Base-by-base conservation (phyloP, 2,797 vertebrate genomes). In the Gallinago nigripennis region DNA sequence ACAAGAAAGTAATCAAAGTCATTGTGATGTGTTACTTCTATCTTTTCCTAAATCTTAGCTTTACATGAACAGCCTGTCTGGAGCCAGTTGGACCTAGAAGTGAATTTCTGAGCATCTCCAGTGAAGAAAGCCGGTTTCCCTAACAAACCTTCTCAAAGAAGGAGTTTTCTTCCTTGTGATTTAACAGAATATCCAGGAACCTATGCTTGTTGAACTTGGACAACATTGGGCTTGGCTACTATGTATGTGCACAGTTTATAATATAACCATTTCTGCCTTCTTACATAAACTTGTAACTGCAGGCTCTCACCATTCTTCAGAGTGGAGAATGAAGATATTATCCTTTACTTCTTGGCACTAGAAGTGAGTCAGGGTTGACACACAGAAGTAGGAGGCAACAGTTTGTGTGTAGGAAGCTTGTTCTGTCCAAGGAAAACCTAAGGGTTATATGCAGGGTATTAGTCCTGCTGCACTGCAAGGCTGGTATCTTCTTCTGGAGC, bases 351-450 rank as follows among this genome's bases (percentile, higher is more conserved):
- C 65, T 73, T 94, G 94, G 78, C 71, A 48, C 69, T 88, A 69
- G 68, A 71, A 86, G 37, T 92, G 94, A 96, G 86, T 95, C 90
- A 94, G 88, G 81, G 60, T 95, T 96, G 96, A 91, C 88, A 92
- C 78, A 89, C 61, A 83, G 77, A 91, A 94, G 93, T 95, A 85
- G 94, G 95, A 96, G 94, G 95, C 90, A 94, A 71, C 88, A 90
- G 93, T 94, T 78, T 92, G 90, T 91, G 82, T 95, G 94, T 96
- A 89, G 93, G 93, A 97, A 92, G 88, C n/a, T 89, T 85, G 71
- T 95, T 82, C 90, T 82, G 88, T 85, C 95, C 94, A 77, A 75
- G 94, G 61, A 68, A 84, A 85, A 94, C 56, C 16, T 82, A 43
- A 83, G 72, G 94, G 88, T 87, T 94, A 65, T 72, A 39, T 41